Evolutionary conservation across 2,888 invertebrate species (phyloP), one percentile per base, ranked within the genome.

Genomic region (Drosophila quinaria): DNA sequence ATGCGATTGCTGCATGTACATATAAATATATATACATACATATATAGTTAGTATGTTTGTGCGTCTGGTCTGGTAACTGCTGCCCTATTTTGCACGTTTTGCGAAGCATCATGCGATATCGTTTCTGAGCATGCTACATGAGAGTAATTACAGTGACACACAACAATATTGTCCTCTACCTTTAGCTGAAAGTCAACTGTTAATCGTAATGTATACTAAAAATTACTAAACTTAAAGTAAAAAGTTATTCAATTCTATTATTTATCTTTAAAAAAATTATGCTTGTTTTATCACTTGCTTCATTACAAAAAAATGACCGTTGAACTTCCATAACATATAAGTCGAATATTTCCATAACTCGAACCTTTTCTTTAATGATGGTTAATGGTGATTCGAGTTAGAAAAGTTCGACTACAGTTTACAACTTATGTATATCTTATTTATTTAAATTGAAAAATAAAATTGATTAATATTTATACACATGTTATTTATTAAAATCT

Each of bases 71-170:
- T 68, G 59, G 62, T 62, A 74, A 81, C 77, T 76, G 61, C 66
- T 65, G 63, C 46, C 65, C 51, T 3, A 51, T 63, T 58, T 72
- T 42, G 52, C 62, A 67, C 64, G 62, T 72, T 66, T 39, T 46
- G 61, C 54, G 49, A 61, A 64, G 75, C 55, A 71, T 70, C 70
- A 69, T 70, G 64, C 59, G 60, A 70, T 67, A 73, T 59, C 52
- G 66, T 61, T 62, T 49, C 49, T 51, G 42, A 61, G 47, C 51
- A 72, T 70, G 52, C 68, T 50, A 33, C 60, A 68, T 61, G 59
- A 50, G 69, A 80, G 87, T 80, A 83, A 83, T 86, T 83, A 86
- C 66, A 66, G 63, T 59, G 59, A 65, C 87, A 83, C 66, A 66
- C 46, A 60, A 82, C 82, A 65, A 80, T 72, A 70, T 75, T 81